phyloP scores from a whole-genome alignment of 2,113 vertebrate species.

The Ceyx margarethae region DNA sequence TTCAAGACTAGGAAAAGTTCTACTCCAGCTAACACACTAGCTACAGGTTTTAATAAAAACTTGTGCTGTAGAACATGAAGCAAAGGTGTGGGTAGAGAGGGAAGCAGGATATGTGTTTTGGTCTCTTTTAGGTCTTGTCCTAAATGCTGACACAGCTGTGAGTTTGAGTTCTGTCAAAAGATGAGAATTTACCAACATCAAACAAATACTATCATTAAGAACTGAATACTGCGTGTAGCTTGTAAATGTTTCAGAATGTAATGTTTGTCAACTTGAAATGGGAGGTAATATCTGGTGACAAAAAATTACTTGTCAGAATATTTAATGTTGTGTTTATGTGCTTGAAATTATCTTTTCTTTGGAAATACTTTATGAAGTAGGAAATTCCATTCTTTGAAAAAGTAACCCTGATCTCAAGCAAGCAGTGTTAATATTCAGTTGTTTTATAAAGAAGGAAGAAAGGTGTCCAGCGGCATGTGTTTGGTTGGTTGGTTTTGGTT shows the following conservation, averaged over 20 bases:
- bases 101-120: neutral
- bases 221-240: neutral
- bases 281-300: neutral
- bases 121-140: neutral
- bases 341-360: neutral
- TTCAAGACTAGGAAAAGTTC: neutral
- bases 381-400: neutral
- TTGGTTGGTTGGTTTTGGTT: neutral
- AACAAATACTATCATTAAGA: constrained; percentile 42
- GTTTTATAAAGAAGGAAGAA: neutral
- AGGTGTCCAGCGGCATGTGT: neutral
- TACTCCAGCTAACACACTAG: neutral
- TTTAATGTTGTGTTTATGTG: neutral
- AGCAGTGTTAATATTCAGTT: neutral
- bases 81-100: neutral
- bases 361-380: neutral
- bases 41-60: neutral
- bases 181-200: neutral
- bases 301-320: neutral
- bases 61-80: neutral
- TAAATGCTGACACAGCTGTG: neutral
- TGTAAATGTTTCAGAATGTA: neutral
- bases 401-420: neutral
- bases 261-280: neutral
- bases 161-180: constrained; percentile 2